These are phyloP conservation scores for Prinia subflava DNA, from an alignment of 2,113 vertebrate genomes.

Conservation along the genomic window DNA sequence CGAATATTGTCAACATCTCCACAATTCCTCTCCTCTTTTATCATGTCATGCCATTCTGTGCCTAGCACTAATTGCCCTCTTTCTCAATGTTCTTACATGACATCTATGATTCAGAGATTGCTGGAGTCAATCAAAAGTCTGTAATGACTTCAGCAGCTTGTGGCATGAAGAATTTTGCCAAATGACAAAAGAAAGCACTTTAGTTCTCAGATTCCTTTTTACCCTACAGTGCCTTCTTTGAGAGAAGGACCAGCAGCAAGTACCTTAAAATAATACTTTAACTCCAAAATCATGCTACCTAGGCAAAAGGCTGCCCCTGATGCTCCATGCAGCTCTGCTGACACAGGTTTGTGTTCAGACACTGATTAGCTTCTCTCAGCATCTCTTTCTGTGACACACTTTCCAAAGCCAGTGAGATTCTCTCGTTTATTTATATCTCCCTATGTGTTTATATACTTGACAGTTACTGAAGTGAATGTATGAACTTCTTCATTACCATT, in stretches of 20 bases:
- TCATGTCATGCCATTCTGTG: neutral
- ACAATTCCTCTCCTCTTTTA: neutral
- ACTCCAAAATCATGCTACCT: neutral
- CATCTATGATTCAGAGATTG: neutral
- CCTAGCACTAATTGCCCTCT: neutral
- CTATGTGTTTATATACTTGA: neutral
- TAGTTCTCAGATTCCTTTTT: neutral
- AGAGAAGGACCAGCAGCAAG: neutral
- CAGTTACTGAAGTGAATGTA: neutral
- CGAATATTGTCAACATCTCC: neutral
- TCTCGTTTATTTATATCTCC: neutral
- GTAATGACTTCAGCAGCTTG: neutral
- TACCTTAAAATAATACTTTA: neutral
- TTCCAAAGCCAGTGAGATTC: neutral
- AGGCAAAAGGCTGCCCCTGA: neutral
- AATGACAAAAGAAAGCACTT: neutral
- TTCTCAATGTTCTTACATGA: neutral
- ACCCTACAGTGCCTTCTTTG: neutral
- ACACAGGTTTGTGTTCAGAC: neutral
- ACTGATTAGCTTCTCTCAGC: neutral
- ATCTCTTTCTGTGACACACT: neutral
- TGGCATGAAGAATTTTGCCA: neutral
- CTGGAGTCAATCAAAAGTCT: neutral
- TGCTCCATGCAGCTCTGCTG: neutral
- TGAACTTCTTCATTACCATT: neutral